Base-by-base conservation (phyloP, 2,113 vertebrate species). In the Mesoclemmys tuberculata region DNA sequence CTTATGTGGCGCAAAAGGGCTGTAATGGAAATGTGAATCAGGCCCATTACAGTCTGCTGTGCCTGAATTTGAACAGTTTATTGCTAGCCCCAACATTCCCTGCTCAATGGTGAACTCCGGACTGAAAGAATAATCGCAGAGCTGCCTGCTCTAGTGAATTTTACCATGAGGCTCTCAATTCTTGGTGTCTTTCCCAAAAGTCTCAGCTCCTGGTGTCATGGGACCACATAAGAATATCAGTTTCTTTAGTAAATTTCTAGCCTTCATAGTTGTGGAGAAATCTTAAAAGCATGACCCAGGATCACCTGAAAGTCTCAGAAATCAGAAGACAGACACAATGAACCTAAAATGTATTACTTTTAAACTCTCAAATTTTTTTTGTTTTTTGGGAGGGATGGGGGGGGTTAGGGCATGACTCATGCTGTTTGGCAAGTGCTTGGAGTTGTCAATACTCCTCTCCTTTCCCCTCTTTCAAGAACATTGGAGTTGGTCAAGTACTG, bases 1-100 rank as follows among this genome's bases (percentile, higher is more conserved):
- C 6, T 77, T 89, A 68, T 16, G 41, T 0, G 3, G 13, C n/a
- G 9, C 22, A 81, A 93, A 46, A 27, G 3, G 2, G 13, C 41
- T 74, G 92, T 84, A 3, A 31, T 48, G 19, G 19, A 54, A 18
- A 22, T 12, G 26, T 5, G 14, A 5, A 61, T 9, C 0, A 2
- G 90, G 48, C 4, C 27, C 10, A 9, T 18, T 58, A 49, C 90
- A 90, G 6, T 4, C 38, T 71, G 19, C 19, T 41, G 4, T 5
- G 7, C 1, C 1, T 26, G 80, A 58, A 14, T 18, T 87, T 78
- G 16, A 91, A 9, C 14, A 38, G 16, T 1, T 35, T 35, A 14
- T 1, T 0, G 19, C 64, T 49, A 88, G 81, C 5, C 77, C 68
- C 31, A 58, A 10, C 1, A 9, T 58, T 1, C 0, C 56, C 49